Percentiles rank a stretch among this genome's conserved stretches.
These are phyloP conservation scores for Stichopus chloronotus DNA, from an alignment of 35 echinoderm and acorn worm species.

Conservation along the genomic window DNA sequence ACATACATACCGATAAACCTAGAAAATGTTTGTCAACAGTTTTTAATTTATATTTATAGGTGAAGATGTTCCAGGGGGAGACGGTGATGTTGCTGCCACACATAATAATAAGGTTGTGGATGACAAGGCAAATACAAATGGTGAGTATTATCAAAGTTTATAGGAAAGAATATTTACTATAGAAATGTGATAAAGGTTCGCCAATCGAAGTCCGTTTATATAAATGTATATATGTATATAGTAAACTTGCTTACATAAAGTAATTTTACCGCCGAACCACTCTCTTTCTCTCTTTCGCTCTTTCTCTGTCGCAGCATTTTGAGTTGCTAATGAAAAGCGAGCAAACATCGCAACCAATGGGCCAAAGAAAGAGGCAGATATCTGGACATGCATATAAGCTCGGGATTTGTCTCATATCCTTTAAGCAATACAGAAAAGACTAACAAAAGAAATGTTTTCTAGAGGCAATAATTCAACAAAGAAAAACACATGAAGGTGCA, in stretches of 20 bases:
- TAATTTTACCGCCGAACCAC: conserved; percentile 2
- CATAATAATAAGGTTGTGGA: conserved; percentile 22
- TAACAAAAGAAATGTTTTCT: conserved; percentile 12
- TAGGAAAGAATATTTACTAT: background rate
- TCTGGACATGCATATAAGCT: conserved; percentile 1
- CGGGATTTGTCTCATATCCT: background rate
- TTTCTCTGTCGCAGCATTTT: background rate
- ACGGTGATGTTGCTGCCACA: conserved; percentile 4
- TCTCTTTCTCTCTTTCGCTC: conserved; percentile 25
- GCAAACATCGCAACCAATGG: conserved; percentile 10
- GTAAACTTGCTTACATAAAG: conserved; percentile 26
- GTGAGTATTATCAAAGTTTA: conserved; percentile 27
- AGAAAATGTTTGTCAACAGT: conserved; percentile 21
- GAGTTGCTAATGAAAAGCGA: conserved; percentile 19
- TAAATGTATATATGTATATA: background rate
- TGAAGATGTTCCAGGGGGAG: background rate
- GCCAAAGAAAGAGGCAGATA: background rate
- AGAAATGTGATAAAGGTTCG: conserved; percentile 17
- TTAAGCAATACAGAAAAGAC: conserved; percentile 13
- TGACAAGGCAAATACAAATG: conserved; percentile 21
- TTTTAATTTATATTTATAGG: conserved; percentile 13
- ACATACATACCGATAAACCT: conserved; percentile 16
- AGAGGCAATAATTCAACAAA: background rate
- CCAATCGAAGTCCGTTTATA: background rate
- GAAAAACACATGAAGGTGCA: conserved; percentile 22